A percentile compares a stretch with the other conserved stretches of the same genome.
These are phyloP conservation scores for Sitta carolinensis DNA, from an alignment of 2,797 vertebrate species.

Conservation along the genomic window DNA sequence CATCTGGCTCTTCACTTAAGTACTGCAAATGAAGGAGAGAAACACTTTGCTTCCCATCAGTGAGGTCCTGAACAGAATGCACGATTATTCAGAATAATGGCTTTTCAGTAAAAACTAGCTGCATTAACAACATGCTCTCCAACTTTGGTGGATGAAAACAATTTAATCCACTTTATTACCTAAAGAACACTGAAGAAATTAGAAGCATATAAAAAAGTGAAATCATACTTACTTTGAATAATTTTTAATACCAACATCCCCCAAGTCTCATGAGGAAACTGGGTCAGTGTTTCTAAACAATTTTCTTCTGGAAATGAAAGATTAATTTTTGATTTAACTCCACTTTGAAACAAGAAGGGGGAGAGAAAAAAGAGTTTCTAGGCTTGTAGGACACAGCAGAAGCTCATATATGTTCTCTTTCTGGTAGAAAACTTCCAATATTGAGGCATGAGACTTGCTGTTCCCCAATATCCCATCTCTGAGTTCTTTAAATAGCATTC, in stretches of 20 bases:
- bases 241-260: background rate
- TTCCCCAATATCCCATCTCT: background rate
- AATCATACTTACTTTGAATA: background rate
- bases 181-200: constrained; percentile 21
- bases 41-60: constrained; percentile 55
- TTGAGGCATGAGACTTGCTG: background rate
- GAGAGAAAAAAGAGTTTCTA: background rate
- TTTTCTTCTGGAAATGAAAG: constrained; percentile 2
- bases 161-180: constrained; percentile 27
- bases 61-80: constrained; percentile 50
- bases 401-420: background rate
- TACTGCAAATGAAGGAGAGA: constrained; percentile 44
- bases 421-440: background rate
- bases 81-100: constrained; percentile 61
- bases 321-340: background rate
- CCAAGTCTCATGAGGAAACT: background rate
- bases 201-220: background rate
- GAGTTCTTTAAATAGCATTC: background rate
- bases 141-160: constrained; percentile 29
- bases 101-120: constrained; percentile 54
- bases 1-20: constrained; percentile 65
- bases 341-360: background rate
- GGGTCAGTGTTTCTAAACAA: background rate
- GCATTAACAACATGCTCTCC: background rate
- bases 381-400: background rate